Percentiles rank a stretch among this genome's conserved stretches.
Evolutionary conservation across 2,797 vertebrate genomes (phyloP).

Genomic region (Telmatherina bonti): DNA sequence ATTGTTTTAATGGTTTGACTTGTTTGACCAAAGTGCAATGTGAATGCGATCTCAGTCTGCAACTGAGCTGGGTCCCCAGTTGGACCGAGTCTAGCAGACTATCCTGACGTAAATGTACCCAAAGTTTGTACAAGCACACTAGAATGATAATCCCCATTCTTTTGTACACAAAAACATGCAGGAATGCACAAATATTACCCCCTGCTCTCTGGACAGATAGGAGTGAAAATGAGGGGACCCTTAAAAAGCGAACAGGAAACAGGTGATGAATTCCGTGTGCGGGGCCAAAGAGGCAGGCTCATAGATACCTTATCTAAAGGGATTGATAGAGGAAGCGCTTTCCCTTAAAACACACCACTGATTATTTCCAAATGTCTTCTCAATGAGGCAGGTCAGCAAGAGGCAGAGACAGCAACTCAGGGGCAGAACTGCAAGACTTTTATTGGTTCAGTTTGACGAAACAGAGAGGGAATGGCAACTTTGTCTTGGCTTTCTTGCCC

Average conservation of each 20-base stretch:
- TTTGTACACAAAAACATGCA: slow-evolving; percentile 25
- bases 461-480: slow-evolving; percentile 73
- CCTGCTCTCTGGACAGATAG: slow-evolving; percentile 66
- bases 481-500: slow-evolving; percentile 74
- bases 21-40: too few species aligned
- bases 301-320: slow-evolving; percentile 93
- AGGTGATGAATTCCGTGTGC: slow-evolving; percentile 95
- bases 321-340: slow-evolving; percentile 73
- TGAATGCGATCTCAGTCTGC: too few species aligned
- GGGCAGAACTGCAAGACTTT: slow-evolving; percentile 75
- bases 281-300: slow-evolving; percentile 79
- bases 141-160: slow-evolving; percentile 1
- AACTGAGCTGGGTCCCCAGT: too few species aligned
- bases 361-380: slow-evolving; percentile 95
- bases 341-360: slow-evolving; percentile 89
- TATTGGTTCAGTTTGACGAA: slow-evolving; percentile 82
- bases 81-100: too few species aligned
- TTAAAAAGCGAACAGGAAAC: slow-evolving; percentile 89
- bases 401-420: slow-evolving; percentile 62
- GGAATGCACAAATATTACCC: slow-evolving; percentile 36
- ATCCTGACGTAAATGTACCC: too few species aligned
- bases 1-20: too few species aligned
- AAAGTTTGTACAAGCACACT: too few species aligned
- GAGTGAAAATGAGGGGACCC: slow-evolving; percentile 85
- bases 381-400: slow-evolving; percentile 72